Evolutionary conservation across 2,888 invertebrate species (phyloP).

Genomic region (Acanthosepion lycidas): DNA sequence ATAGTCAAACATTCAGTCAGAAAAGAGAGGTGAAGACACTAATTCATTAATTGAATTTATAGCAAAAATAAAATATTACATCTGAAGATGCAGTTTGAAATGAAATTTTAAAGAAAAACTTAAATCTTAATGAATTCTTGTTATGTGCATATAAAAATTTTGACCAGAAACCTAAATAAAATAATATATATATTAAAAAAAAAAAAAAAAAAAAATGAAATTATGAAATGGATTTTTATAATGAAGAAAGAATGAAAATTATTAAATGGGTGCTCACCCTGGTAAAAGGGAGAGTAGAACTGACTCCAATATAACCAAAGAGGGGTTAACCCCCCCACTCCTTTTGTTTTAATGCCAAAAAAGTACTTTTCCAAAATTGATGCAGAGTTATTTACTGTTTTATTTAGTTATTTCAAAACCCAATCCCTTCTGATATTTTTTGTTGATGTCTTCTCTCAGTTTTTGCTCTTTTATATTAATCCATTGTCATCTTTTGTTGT

Average conservation of each 20-base stretch:
- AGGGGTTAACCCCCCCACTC: not conserved
- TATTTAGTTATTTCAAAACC: not conserved
- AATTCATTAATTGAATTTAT: slow-evolving; percentile 1
- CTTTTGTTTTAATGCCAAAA: slow-evolving; percentile 33
- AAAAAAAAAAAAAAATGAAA: not conserved
- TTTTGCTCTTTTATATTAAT: not conserved
- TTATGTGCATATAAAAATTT: not conserved
- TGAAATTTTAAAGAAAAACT: not conserved
- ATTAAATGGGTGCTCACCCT: not conserved
- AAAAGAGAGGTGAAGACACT: not conserved
- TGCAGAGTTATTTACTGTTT: not conserved
- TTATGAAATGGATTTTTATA: slow-evolving; percentile 1
- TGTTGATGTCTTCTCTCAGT: not conserved
- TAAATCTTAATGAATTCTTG: not conserved
- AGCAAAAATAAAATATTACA: not conserved
- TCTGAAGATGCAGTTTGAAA: slow-evolving; percentile 4
- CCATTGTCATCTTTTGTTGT: not conserved
- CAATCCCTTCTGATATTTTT: not conserved
- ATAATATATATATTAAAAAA: too few relatives aligned
- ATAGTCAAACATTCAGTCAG: not conserved
- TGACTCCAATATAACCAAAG: not conserved
- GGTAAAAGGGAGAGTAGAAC: not conserved
- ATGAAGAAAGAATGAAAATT: not conserved
- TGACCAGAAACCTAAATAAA: not conserved
- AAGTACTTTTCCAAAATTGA: not conserved